These are phyloP conservation scores for Trachymyrmex cornetzi DNA, from an alignment of 1,140 invertebrate genomes.

Conservation along the genomic window DNA sequence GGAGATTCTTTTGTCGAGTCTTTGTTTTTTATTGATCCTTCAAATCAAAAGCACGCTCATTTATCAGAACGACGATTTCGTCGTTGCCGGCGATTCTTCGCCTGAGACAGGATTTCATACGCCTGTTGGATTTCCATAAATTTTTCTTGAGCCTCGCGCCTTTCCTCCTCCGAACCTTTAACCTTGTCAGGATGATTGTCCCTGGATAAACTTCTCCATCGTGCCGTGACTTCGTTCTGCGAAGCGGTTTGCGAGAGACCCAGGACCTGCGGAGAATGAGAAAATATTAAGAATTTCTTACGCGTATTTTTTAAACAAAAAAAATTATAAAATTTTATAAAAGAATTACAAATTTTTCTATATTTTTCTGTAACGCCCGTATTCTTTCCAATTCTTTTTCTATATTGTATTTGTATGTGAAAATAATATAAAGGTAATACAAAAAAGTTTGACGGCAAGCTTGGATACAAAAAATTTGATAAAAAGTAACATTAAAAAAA, in stretches of 20 bases:
- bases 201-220: conserved; percentile 93
- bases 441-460: too few relatives aligned
- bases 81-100: conserved; percentile 91
- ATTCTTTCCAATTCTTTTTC: too few relatives aligned
- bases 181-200: conserved; percentile 97
- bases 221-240: conserved; percentile 94
- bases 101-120: conserved; percentile 95
- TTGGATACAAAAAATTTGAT: too few relatives aligned
- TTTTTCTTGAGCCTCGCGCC: conserved; percentile 91
- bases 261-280: conserved; percentile 88
- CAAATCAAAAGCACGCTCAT: background rate
- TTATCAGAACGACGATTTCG: conserved; percentile 89
- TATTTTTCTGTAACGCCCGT: too few relatives aligned
- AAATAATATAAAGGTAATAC: too few relatives aligned
- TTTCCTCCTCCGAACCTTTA: conserved; percentile 89
- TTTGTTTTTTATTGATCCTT: conserved; percentile 1
- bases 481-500: too few relatives aligned
- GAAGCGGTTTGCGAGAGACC: conserved; percentile 91
- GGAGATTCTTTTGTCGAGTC: background rate
- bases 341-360: too few relatives aligned
- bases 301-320: too few relatives aligned
- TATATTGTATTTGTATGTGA: too few relatives aligned
- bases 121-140: conserved; percentile 98
- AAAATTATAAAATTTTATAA: too few relatives aligned
- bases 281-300: background rate